A percentile compares a stretch with the other conserved stretches of the same genome.
These are phyloP conservation scores for Temnothorax ravouxi DNA, from an alignment of 2,888 invertebrate genomes.

Conservation along the genomic window DNA sequence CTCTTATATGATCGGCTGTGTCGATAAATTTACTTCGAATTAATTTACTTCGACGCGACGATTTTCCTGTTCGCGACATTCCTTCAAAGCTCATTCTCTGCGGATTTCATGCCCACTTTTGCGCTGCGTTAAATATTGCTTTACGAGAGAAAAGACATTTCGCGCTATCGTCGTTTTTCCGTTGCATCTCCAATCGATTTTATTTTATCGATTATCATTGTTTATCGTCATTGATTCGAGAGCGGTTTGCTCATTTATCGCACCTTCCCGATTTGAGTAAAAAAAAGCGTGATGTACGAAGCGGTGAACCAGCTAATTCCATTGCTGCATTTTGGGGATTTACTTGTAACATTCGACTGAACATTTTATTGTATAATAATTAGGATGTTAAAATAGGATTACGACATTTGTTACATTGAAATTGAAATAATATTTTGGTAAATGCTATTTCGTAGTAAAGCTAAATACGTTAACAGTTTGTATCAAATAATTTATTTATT, in stretches of 20 bases:
- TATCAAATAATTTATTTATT: background rate
- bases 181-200: conserved; percentile 56
- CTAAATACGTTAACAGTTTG: background rate
- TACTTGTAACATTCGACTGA: background rate
- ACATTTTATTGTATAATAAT: conserved; percentile 7
- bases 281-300: background rate
- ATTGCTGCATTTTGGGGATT: background rate
- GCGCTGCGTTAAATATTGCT: background rate
- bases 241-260: conserved; percentile 50
- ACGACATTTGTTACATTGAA: background rate
- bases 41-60: background rate
- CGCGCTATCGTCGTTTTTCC: background rate
- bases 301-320: background rate
- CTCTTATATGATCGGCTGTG: conserved; percentile 61
- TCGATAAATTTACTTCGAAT: background rate
- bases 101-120: background rate
- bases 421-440: conserved; percentile 4
- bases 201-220: conserved; percentile 70
- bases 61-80: background rate
- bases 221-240: conserved; percentile 68
- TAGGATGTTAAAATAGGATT: background rate
- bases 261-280: conserved; percentile 55
- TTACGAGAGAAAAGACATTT: background rate
- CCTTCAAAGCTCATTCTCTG: background rate
- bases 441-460: background rate